Base-by-base conservation (phyloP, 2,113 vertebrate genomes). In the Noturus placidus region DNA sequence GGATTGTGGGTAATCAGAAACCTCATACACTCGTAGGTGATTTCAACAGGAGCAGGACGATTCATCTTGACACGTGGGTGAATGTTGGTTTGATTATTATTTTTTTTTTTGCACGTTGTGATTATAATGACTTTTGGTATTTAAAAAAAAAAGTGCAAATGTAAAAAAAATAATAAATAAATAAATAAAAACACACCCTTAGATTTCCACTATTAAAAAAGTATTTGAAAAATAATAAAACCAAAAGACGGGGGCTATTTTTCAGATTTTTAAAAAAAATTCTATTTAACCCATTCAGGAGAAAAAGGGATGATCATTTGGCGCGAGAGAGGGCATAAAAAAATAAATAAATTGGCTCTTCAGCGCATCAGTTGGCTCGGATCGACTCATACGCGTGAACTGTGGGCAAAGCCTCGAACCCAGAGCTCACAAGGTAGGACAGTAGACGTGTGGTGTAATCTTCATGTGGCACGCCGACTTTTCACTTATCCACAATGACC, bases 1-100 rank as follows among this genome's bases (percentile, higher is more conserved):
- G 98, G 98, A 92, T 99, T 99, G 95, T 99, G 98, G 83, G 98
- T 99, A 92, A 99, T 99, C 91, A 99, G 95, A 93, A 99, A 99
- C 92, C 97, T 96, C 95, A 99, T 96, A 69, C 95, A 96, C 91
- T 98, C 97, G 0, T 96, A 98, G 54, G 95, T 96, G 81, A 99
- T 98, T 93, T 99, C 97, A 91, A 99, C 98, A 77, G 98, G 97
- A 92, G 98, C 97, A 30, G 97, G 98, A 93, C 98, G 97, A 95
- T 99, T 99, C 98, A 99, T 99, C 94, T 95, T 98, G 93, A 95
- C 93, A 94, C 78, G 61, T 72, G n/a, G 69, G 22, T 25, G 35
- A 56, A 78, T 67, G 17, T 15, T 42, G 35, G 42, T 22, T 70
- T 54, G 38, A 54, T 4, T 46, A 83, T 15, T 22, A 35, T 0